These are phyloP conservation scores for Notiomystis cincta DNA, from an alignment of 2,113 vertebrate genomes.

Conservation along the genomic window DNA sequence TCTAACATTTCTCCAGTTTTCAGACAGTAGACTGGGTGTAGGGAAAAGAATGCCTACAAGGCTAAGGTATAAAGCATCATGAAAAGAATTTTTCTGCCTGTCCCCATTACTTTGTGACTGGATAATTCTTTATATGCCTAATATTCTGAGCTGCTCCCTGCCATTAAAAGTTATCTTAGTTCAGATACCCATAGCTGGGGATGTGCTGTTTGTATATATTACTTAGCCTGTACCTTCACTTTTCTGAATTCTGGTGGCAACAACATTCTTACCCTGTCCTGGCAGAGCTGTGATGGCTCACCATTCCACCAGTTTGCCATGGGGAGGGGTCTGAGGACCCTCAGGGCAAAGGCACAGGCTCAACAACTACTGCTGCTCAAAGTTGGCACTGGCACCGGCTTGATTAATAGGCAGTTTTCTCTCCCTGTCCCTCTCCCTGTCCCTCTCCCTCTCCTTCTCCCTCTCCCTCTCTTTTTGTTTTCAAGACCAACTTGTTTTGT, in stretches of 20 bases:
- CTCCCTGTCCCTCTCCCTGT: neutral
- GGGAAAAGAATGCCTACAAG: neutral
- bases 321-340: neutral
- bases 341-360: neutral
- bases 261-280: neutral
- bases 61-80: neutral
- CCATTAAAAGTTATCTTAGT: neutral
- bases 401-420: neutral
- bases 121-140: neutral
- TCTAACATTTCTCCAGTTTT: neutral
- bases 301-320: neutral
- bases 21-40: neutral
- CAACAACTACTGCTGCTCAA: neutral
- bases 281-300: neutral
- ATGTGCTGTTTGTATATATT: accelerated
- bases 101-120: neutral
- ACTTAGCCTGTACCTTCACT: neutral
- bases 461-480: neutral
- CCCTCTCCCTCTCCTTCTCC: neutral
- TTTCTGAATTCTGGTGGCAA: neutral
- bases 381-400: neutral
- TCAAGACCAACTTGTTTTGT: neutral
- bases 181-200: accelerated
- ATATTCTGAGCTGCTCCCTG: neutral
- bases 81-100: neutral